A percentile compares a stretch with the other conserved stretches of the same genome.
Conservation (phyloP, 92 coral and sea anemone genomes). For the Isaurus tuberculatus region DNA sequence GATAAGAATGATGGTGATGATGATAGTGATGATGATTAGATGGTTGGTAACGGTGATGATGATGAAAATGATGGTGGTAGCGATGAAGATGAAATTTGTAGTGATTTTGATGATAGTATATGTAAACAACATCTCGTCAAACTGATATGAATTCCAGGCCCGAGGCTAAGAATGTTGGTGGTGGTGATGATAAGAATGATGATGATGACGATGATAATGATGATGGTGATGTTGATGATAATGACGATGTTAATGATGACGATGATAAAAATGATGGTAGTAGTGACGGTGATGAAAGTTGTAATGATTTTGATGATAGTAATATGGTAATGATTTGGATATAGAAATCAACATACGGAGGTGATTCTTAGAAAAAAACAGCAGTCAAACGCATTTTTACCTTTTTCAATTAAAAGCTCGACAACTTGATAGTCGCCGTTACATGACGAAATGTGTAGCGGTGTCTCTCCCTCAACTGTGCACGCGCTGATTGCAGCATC, state of each 20-base stretch:
- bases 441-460: constrained; percentile 37
- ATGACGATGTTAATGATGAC: neutral
- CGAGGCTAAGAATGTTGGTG: neutral
- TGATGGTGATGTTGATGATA: neutral
- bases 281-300: neutral
- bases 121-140: too few relatives aligned
- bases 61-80: neutral
- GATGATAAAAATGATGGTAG: neutral
- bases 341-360: too few relatives aligned
- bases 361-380: too few relatives aligned
- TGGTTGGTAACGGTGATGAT: neutral
- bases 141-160: neutral
- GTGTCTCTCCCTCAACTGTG: constrained; percentile 42
- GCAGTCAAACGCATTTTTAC: too few relatives aligned
- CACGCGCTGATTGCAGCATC: constrained; percentile 38
- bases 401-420: constrained; percentile 19
- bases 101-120: neutral
- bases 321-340: neutral
- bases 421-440: constrained; percentile 37
- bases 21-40: too few relatives aligned
- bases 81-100: neutral
- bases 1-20: too few relatives aligned
- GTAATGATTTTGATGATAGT: neutral
- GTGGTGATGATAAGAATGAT: neutral
- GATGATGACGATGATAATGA: neutral